phyloP scores from a whole-genome alignment of 2,888 invertebrate species.

The Hirudinaria manillensis region DNA sequence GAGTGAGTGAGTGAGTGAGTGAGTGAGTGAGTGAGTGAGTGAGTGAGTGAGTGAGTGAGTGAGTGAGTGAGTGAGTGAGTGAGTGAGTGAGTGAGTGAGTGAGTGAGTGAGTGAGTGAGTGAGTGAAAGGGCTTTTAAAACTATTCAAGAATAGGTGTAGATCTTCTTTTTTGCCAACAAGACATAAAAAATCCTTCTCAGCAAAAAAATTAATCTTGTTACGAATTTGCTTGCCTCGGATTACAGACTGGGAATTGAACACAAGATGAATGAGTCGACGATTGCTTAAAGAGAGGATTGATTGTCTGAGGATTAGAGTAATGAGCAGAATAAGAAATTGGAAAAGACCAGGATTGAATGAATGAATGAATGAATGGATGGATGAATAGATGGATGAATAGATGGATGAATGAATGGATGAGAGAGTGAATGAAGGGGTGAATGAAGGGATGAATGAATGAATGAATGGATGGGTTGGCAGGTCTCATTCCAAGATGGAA shows the following conservation, averaged over 20 bases:
- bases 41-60: too few relatives aligned
- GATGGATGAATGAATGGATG: not conserved
- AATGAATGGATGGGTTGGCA: too few relatives aligned
- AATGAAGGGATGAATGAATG: too few relatives aligned
- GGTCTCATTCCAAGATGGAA: too few relatives aligned
- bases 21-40: too few relatives aligned
- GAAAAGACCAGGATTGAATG: not conserved
- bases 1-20: too few relatives aligned
- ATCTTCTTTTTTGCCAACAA: too few relatives aligned
- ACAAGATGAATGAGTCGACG: too few relatives aligned
- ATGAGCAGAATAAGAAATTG: not conserved
- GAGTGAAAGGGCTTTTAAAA: not conserved
- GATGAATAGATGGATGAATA: not conserved
- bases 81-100: not conserved
- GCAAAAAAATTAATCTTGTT: not conserved
- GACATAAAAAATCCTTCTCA: not conserved
- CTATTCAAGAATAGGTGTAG: not conserved
- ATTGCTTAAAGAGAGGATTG: constrained; percentile 6
- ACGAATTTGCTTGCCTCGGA: too few relatives aligned
- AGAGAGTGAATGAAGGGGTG: not conserved
- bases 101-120: constrained; percentile 1
- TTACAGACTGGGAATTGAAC: too few relatives aligned
- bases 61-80: not conserved
- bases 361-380: not conserved
- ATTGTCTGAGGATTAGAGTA: not conserved